Evolutionary conservation across 2,888 invertebrate genomes (phyloP).

Genomic region (Chrysotoxum bicinctum): DNA sequence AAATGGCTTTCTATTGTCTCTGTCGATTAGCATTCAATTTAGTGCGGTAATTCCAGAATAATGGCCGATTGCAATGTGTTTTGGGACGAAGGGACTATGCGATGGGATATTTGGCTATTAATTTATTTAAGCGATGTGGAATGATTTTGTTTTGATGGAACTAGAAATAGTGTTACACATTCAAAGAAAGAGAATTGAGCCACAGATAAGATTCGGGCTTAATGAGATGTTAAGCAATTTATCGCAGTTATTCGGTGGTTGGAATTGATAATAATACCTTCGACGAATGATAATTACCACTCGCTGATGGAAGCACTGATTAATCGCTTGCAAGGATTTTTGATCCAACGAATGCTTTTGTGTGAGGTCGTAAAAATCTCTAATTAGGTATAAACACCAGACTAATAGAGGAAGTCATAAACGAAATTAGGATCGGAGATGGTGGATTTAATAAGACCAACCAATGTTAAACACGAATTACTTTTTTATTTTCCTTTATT

Average conservation of each 20-base stretch:
- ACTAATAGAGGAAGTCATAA: not conserved
- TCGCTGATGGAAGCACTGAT: not conserved
- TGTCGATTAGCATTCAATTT: conserved; percentile 56
- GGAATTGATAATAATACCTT: not conserved
- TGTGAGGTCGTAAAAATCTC: not conserved
- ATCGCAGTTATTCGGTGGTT: not conserved
- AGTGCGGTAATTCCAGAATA: conserved; percentile 25
- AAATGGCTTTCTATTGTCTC: conserved; percentile 41
- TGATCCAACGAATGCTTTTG: not conserved
- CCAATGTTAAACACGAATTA: no score
- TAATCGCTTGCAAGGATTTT: not conserved
- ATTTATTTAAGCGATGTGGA: conserved; percentile 7
- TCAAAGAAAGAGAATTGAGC: not conserved
- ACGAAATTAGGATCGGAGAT: not conserved
- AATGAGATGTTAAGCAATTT: conserved; percentile 1
- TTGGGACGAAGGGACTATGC: not conserved
- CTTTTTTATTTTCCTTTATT: no score
- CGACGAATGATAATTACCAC: not conserved
- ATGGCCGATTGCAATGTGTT: conserved; percentile 40
- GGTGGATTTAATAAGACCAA: no score
- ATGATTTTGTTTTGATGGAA: conserved; percentile 19
- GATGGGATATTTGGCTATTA: conserved; percentile 34
- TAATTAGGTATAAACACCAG: not conserved
- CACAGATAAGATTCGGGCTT: not conserved
- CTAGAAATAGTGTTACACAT: not conserved